A percentile compares a stretch with the other conserved stretches of the same genome.
These are phyloP conservation scores for Acronicta alni DNA, from an alignment of 2,888 invertebrate genomes.

Conservation along the genomic window DNA sequence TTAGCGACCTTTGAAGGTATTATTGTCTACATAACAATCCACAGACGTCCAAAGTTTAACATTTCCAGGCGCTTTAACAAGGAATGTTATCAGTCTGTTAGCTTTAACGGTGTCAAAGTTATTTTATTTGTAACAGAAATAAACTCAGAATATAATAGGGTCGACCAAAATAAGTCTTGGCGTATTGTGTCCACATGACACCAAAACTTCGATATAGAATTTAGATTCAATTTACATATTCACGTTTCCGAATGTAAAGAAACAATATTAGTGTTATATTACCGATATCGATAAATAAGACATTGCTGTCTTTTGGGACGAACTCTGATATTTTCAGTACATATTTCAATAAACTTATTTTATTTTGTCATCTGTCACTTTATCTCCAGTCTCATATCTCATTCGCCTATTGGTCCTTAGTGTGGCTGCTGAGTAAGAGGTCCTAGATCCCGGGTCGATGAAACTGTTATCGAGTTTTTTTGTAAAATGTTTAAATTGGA, in stretches of 20 bases:
- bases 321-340: background rate
- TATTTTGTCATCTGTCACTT: background rate
- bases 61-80: background rate
- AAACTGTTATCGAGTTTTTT: no score
- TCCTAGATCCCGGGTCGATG: no score
- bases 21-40: background rate
- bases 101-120: no score
- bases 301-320: background rate
- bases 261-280: background rate
- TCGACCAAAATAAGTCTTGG: background rate
- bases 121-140: no score
- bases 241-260: background rate
- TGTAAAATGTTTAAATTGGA: no score
- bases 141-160: background rate
- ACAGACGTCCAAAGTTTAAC: background rate
- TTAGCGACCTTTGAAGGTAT: constrained; percentile 4
- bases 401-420: no score
- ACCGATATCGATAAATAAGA: background rate
- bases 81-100: no score
- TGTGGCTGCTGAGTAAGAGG: no score
- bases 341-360: background rate
- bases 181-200: background rate
- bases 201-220: background rate
- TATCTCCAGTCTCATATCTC: no score
- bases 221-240: background rate